Evolutionary conservation across 2,113 vertebrate species (phyloP).

Genomic region (Cavia porcellus): DNA sequence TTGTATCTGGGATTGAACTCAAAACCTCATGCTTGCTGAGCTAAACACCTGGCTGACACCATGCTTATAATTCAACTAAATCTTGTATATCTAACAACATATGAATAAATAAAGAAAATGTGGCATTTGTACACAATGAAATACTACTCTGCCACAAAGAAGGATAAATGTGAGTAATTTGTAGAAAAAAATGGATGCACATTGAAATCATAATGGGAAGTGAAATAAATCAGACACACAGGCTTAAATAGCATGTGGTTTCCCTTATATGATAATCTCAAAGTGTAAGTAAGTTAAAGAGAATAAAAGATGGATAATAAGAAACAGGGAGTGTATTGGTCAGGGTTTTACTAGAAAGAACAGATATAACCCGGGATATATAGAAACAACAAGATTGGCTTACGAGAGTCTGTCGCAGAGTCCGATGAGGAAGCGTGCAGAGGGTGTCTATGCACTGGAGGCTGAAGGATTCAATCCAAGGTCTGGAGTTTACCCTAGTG

Average conservation of each 20-base stretch:
- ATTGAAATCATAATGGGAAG: background rate
- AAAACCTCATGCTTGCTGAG: too few relatives aligned
- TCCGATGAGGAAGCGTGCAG: too few relatives aligned
- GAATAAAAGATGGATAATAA: background rate
- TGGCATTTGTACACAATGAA: background rate
- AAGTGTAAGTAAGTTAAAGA: background rate
- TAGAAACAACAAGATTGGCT: too few relatives aligned
- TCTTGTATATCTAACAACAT: background rate
- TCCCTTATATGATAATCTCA: background rate
- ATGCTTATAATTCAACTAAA: background rate
- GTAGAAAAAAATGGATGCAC: background rate
- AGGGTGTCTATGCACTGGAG: too few relatives aligned
- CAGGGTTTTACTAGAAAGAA: too few relatives aligned
- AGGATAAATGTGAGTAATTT: background rate
- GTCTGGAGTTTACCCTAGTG: too few relatives aligned
- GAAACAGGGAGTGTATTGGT: background rate
- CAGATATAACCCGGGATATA: too few relatives aligned
- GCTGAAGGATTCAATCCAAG: too few relatives aligned
- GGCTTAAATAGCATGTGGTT: background rate
- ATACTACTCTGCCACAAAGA: background rate
- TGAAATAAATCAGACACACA: background rate
- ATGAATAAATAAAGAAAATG: background rate
- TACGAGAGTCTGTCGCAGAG: too few relatives aligned
- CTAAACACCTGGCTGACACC: background rate
- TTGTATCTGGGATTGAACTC: too few relatives aligned